Conservation (phyloP, 2,797 vertebrate species). For the Sibirionetta formosa region DNA sequence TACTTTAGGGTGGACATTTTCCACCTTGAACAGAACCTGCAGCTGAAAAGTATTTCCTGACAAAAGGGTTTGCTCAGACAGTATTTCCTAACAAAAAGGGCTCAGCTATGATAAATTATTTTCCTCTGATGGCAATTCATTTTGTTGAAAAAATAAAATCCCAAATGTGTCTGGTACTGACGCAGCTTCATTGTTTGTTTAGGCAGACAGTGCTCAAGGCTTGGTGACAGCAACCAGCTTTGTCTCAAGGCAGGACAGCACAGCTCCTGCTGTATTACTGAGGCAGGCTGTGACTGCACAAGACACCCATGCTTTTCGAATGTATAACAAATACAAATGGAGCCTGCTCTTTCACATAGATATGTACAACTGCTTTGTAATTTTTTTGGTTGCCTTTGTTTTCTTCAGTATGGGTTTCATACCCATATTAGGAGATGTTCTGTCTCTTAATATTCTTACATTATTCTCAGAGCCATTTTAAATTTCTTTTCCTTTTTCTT, state of each 20-base stretch:
- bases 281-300: not conserved
- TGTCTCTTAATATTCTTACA: not conserved
- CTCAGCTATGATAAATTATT: conserved; percentile 43
- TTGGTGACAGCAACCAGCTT: rapidly evolving
- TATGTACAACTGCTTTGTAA: not conserved
- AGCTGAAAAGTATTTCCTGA: not conserved
- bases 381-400: not conserved
- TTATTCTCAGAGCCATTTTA: not conserved
- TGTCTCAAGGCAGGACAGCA: not conserved
- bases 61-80: not conserved
- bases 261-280: not conserved
- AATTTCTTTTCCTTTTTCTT: not conserved
- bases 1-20: conserved; percentile 12
- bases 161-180: not conserved
- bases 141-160: not conserved
- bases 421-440: not conserved
- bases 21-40: not conserved
- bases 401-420: not conserved
- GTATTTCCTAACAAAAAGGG: not conserved
- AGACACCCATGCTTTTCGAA: not conserved
- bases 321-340: not conserved
- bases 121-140: not conserved
- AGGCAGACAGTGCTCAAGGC: not conserved
- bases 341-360: not conserved
- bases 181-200: not conserved